Evolutionary conservation across 2,797 vertebrate genomes (phyloP), one percentile per base, ranked within the genome.

Genomic region (Clarias laeviceps): DNA sequence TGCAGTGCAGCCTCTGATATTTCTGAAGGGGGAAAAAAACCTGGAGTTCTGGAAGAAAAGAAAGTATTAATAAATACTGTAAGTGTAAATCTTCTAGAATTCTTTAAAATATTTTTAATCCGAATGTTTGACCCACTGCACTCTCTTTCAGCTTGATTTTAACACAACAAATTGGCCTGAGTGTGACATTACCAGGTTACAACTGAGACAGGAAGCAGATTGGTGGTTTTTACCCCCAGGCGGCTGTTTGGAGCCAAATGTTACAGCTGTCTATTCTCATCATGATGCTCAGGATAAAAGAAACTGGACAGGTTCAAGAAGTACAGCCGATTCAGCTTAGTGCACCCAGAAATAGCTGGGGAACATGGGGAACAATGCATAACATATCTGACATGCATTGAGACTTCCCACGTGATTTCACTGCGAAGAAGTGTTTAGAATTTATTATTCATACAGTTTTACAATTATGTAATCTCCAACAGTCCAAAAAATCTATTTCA

Each of bases 241-340:
- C 78, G 18, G 27, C 37, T 2, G 50, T 83, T n/a, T 8, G 34
- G 69, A 57, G 73, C 17, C 34, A 57, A 81, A 81, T 77, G 78
- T 74, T 87, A 59, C 32, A 22, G 20, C 86, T 76, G 86, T 87
- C 82, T 81, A 4, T 61, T 84, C 78, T 27, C 34, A 87, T 87
- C 62, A 82, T 20, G 61, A 68, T 37, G 18, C n/a, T 32, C 20
- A 20, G 54, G 22, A 29, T 54, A n/a, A 81, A 87, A 24, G 15
- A 54, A 54, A 78, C 57, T n/a, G 56, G 83, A 80, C 72, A 64
- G 54, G n/a, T 65, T 69, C n/a, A 79, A 37, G 73, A 59, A 57
- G 29, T 50, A 24, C 56, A 64, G 18, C 57, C 17, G 61, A 76
- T 50, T 84, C 27, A 18, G 24, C 8, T 69, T 68, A 68, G 62